Evolutionary conservation across 2,113 vertebrate species (phyloP).

Genomic region (Lamprotornis superbus): DNA sequence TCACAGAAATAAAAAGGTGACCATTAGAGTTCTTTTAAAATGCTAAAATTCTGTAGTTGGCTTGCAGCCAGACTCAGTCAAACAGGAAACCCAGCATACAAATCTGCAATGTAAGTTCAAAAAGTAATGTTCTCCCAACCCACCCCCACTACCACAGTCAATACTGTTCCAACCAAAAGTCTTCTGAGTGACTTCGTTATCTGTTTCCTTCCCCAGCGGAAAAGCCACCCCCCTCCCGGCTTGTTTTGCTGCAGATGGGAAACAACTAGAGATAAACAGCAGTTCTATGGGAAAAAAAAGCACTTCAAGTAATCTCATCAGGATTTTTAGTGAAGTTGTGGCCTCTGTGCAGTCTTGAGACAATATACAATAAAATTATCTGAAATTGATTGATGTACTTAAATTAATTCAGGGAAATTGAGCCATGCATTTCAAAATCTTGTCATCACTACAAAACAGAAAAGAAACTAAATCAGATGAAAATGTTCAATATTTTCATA

Average conservation of each 20-base stretch:
- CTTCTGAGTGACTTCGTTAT: slow-evolving; percentile 56
- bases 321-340: not conserved
- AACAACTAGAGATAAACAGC: slow-evolving; percentile 66
- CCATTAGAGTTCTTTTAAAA: not conserved
- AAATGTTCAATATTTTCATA: not conserved
- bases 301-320: slow-evolving; percentile 29
- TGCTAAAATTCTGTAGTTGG: not conserved
- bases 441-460: not conserved
- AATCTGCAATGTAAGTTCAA: slow-evolving; percentile 45
- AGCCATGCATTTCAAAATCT: not conserved
- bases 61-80: slow-evolving; percentile 10
- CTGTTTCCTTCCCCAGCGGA: slow-evolving; percentile 62
- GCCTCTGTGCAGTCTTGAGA: slow-evolving; percentile 4
- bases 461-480: not conserved
- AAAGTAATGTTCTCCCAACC: slow-evolving; percentile 22
- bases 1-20: not conserved
- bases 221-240: not conserved
- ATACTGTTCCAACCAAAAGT: slow-evolving; percentile 19
- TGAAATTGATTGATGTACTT: not conserved
- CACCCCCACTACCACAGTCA: not conserved
- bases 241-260: slow-evolving; percentile 53
- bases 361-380: not conserved
- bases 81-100: slow-evolving; percentile 53
- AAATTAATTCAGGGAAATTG: not conserved
- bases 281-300: slow-evolving; percentile 30